A percentile compares a stretch with the other conserved stretches of the same genome.
phyloP scores from a whole-genome alignment of 2,113 vertebrate species.

The Hymenochirus boettgeri region DNA sequence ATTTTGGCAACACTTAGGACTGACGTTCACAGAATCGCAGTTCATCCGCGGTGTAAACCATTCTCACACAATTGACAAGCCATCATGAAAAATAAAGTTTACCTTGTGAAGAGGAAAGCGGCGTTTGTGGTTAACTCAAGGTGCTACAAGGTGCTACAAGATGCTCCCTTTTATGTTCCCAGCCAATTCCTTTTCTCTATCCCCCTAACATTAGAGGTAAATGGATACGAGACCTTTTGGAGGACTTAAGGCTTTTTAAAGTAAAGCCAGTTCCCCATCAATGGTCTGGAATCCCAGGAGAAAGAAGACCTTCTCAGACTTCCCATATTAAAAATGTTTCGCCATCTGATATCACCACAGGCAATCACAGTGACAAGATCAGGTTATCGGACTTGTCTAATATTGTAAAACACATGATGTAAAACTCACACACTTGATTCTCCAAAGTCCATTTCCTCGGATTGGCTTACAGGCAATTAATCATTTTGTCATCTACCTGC shows the following conservation, averaged over 20 bases:
- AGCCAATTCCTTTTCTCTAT: too few species aligned
- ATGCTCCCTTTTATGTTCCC: too few species aligned
- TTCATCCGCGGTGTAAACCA: too few species aligned
- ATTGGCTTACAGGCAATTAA: constrained; percentile 68
- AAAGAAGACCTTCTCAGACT: not conserved
- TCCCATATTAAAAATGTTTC: not conserved
- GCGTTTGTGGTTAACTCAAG: too few species aligned
- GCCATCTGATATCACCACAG: constrained; percentile 46
- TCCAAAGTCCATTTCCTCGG: constrained; percentile 54
- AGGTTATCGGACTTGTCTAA: constrained; percentile 49
- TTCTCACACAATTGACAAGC: too few species aligned
- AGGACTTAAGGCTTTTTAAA: not conserved
- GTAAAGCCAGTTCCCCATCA: not conserved
- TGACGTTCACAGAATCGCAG: too few species aligned
- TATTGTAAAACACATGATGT: constrained; percentile 43
- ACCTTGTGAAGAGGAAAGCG: too few species aligned
- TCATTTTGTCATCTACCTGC: constrained; percentile 66
- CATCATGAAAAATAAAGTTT: too few species aligned
- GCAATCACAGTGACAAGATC: constrained; percentile 49
- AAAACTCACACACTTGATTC: constrained; percentile 56
- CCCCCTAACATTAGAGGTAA: too few species aligned
- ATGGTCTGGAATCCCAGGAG: not conserved
- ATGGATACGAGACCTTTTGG: too few species aligned
- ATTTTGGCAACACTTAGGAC: too few species aligned
- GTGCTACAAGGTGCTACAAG: too few species aligned